Percentiles rank a stretch among this genome's conserved stretches.
Conservation (phyloP, 2,113 vertebrate genomes). For the Canis aureus region DNA sequence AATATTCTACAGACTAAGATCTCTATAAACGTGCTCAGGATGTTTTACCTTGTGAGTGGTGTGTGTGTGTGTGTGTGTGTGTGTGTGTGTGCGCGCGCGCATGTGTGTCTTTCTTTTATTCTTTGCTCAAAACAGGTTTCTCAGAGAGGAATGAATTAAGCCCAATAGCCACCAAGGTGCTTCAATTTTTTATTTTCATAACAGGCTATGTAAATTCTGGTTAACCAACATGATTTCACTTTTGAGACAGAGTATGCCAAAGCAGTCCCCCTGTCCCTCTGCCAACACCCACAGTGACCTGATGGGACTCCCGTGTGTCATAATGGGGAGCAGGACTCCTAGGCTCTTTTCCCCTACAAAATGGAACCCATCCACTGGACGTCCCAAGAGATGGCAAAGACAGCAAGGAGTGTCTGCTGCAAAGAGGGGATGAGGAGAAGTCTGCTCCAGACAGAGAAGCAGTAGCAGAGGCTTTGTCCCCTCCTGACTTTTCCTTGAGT, state of each 20-base stretch:
- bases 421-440: not conserved
- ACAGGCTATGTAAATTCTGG: not conserved
- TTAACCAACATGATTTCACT: slow-evolving; percentile 18
- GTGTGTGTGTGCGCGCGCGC: no score
- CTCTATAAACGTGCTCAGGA: not conserved
- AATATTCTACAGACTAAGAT: no score
- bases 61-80: no score
- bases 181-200: not conserved
- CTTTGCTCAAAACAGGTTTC: not conserved
- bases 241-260: not conserved
- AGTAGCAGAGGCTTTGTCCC: rapidly evolving
- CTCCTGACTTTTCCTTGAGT: rapidly evolving
- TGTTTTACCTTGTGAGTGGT: not conserved
- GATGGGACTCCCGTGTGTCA: rapidly evolving
- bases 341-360: no score
- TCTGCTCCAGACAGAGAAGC: no score
- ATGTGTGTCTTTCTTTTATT: not conserved
- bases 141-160: slow-evolving; percentile 4
- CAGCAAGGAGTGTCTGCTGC: rapidly evolving
- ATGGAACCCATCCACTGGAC: rapidly evolving
- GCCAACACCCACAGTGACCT: not conserved
- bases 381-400: not conserved
- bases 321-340: rapidly evolving
- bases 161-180: not conserved
- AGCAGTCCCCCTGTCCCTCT: not conserved